These are phyloP conservation scores for Galerucella calmariensis DNA, from an alignment of 2,888 invertebrate genomes.

Conservation along the genomic window DNA sequence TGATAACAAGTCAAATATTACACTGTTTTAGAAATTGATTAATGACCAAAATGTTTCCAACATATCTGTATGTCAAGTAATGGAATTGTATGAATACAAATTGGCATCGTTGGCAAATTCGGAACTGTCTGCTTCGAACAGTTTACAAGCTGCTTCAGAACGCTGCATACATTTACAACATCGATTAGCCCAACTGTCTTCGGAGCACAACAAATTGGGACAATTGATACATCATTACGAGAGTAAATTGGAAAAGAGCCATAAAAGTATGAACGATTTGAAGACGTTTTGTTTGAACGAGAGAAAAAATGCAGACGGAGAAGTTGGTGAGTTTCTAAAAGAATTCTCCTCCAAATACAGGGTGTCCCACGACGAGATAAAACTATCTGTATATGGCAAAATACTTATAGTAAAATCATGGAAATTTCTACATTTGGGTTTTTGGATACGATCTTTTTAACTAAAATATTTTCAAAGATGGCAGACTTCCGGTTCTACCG, in stretches of 20 bases:
- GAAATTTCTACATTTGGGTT: too few species aligned
- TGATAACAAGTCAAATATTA: background rate
- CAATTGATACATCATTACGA: constrained; percentile 67
- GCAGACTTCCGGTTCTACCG: too few species aligned
- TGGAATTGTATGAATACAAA: constrained; percentile 80
- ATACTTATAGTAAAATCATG: too few species aligned
- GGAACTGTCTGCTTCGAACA: constrained; percentile 66
- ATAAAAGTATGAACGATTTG: constrained; percentile 54
- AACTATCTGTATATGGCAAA: too few species aligned
- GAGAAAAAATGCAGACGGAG: constrained; percentile 31
- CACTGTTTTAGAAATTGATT: constrained; percentile 39
- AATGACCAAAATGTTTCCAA: constrained; percentile 64
- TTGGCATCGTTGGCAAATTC: constrained; percentile 69
- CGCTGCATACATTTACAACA: constrained; percentile 67
- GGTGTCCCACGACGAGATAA: too few species aligned
- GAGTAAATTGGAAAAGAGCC: constrained; percentile 65
- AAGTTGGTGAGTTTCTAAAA: constrained; percentile 27
- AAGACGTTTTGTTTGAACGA: constrained; percentile 28
- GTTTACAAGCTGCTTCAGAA: constrained; percentile 68
- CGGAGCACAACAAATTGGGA: constrained; percentile 66
- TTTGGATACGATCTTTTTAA: too few species aligned
- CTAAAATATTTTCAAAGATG: too few species aligned
- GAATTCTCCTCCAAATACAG: background rate
- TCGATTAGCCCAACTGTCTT: constrained; percentile 65
- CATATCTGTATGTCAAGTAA: constrained; percentile 74